Percentiles rank a stretch among this genome's conserved stretches.
Evolutionary conservation across 2,888 invertebrate genomes (phyloP).

Genomic region (Lymantria dispar): DNA sequence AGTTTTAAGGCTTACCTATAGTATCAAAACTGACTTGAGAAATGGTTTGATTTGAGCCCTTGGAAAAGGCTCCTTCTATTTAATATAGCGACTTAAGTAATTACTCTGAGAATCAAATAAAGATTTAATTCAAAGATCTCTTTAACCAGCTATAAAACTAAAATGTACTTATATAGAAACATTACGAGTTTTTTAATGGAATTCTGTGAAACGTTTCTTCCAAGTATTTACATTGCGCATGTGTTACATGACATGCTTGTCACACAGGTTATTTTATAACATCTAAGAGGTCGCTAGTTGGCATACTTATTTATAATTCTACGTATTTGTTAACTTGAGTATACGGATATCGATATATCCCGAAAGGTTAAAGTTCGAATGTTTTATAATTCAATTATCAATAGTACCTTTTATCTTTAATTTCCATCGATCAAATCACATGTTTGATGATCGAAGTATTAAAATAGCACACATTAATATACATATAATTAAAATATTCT

Average conservation of each 20-base stretch:
- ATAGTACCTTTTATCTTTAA: neutral
- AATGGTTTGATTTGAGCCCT: too few species aligned
- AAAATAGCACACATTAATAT: conserved; percentile 9
- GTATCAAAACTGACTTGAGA: too few species aligned
- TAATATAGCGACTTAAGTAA: too few species aligned
- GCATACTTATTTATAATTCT: conserved; percentile 9
- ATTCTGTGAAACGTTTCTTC: neutral
- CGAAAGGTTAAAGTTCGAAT: too few species aligned
- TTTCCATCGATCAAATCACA: neutral
- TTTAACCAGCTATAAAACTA: too few species aligned
- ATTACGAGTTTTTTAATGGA: conserved; percentile 10
- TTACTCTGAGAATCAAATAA: too few species aligned
- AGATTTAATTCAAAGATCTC: too few species aligned
- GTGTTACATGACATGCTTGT: conserved; percentile 9
- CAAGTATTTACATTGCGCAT: neutral
- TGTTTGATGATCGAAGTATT: neutral
- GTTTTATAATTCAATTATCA: too few species aligned
- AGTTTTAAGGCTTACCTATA: too few species aligned
- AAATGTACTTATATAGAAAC: neutral
- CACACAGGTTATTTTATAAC: conserved; percentile 7
- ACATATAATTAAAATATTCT: neutral
- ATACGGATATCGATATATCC: too few species aligned
- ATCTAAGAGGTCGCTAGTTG: conserved; percentile 8
- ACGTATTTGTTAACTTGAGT: neutral
- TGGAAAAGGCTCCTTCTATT: too few species aligned